Evolutionary conservation across 2,797 vertebrate genomes (phyloP).

Genomic region (Erpetoichthys calabaricus): DNA sequence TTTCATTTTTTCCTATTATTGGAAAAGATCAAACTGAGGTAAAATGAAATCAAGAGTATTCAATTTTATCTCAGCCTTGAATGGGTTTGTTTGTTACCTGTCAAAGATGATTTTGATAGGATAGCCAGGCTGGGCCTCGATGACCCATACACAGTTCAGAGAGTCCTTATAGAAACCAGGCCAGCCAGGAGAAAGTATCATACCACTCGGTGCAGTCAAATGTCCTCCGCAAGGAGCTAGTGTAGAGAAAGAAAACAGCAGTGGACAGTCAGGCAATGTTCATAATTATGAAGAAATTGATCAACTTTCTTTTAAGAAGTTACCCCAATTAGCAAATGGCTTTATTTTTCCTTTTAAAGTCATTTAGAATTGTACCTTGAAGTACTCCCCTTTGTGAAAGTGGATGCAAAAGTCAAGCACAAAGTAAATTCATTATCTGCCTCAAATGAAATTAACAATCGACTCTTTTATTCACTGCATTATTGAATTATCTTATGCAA

Average conservation of each 20-base stretch:
- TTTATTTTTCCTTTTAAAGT: conserved; percentile 20
- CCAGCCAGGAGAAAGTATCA: conserved; percentile 95
- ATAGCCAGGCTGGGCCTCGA: conserved; percentile 91
- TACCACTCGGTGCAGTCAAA: conserved; percentile 81
- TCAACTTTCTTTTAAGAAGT: conserved; percentile 19
- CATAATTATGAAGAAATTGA: conserved; percentile 19
- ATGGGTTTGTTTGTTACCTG: conserved; percentile 54
- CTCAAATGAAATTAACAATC: too few species aligned
- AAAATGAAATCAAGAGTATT: too few species aligned
- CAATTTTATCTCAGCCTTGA: too few species aligned
- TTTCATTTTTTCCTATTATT: too few species aligned
- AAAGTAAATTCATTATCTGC: too few species aligned
- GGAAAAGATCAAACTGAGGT: too few species aligned
- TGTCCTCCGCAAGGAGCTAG: conserved; percentile 89
- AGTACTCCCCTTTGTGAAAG: too few species aligned
- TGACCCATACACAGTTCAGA: conserved; percentile 93
- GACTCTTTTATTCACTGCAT: too few species aligned
- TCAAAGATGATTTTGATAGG: conserved; percentile 98
- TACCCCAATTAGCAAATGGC: conserved; percentile 25
- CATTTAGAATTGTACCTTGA: too few species aligned
- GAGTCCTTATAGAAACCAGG: conserved; percentile 98
- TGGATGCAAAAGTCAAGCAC: too few species aligned
- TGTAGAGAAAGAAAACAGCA: conserved; percentile 11
- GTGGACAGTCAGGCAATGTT: neutral
- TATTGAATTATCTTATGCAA: too few species aligned